These are phyloP conservation scores for Lissonota sp. DNA, from an alignment of 2,888 invertebrate species.

Conservation along the genomic window DNA sequence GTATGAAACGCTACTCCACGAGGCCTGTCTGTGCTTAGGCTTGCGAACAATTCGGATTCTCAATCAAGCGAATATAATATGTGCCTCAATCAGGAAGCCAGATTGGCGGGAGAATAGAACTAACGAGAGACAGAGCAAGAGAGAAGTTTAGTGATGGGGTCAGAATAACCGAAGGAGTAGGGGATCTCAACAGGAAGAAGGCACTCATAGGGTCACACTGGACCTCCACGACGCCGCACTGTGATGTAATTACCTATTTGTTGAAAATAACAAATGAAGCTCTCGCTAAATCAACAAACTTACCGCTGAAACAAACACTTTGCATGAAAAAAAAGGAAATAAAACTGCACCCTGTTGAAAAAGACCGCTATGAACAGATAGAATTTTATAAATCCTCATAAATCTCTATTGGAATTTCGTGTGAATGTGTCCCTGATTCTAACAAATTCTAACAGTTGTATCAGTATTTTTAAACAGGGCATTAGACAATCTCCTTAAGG, in stretches of 20 bases:
- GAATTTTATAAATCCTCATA: too few relatives aligned
- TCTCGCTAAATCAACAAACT: background rate
- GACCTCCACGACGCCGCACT: slow-evolving; percentile 41
- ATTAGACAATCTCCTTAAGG: too few relatives aligned
- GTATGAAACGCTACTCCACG: slow-evolving; percentile 66
- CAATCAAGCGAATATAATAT: slow-evolving; percentile 79
- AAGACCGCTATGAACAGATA: too few relatives aligned
- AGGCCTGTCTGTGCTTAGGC: slow-evolving; percentile 64
- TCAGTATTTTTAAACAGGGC: too few relatives aligned
- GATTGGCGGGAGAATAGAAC: slow-evolving; percentile 73
- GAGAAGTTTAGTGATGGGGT: slow-evolving; percentile 62
- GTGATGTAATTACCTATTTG: slow-evolving; percentile 47
- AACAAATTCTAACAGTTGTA: too few relatives aligned
- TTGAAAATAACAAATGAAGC: slow-evolving; percentile 46
- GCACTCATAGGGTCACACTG: slow-evolving; percentile 78
- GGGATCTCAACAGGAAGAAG: slow-evolving; percentile 78
- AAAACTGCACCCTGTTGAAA: too few relatives aligned
- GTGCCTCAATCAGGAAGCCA: slow-evolving; percentile 80
- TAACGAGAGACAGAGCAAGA: slow-evolving; percentile 57
- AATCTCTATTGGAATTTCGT: too few relatives aligned
- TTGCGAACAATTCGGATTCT: slow-evolving; percentile 75
- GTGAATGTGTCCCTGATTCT: too few relatives aligned
- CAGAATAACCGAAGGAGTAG: slow-evolving; percentile 64
- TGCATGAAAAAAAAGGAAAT: too few relatives aligned
- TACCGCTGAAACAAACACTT: too few relatives aligned